Evolutionary conservation across 2,888 invertebrate genomes (phyloP).

Genomic region (Scaptomyza tumidula): DNA sequence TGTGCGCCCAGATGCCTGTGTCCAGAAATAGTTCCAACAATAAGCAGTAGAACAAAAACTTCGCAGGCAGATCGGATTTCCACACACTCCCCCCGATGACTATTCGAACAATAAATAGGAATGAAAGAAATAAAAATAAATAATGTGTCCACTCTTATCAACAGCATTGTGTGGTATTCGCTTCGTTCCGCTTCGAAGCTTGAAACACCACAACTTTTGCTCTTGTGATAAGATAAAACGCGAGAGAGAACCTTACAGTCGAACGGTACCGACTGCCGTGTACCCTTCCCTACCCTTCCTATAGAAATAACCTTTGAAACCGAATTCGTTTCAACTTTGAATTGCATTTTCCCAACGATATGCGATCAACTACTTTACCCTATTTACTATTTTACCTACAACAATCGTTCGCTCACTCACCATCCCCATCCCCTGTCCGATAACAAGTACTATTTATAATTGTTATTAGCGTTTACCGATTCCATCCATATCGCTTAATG

Average conservation of each 20-base stretch:
- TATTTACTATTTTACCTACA: no score
- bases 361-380: no score
- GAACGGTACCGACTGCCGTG: neutral
- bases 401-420: no score
- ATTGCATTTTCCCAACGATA: no score
- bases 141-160: neutral
- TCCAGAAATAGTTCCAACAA: slow-evolving; percentile 32
- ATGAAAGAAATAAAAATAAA: neutral
- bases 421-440: no score
- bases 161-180: neutral
- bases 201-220: neutral
- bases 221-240: slow-evolving; percentile 3
- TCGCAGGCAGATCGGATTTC: slow-evolving; percentile 68
- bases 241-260: neutral
- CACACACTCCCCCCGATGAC: slow-evolving; percentile 12
- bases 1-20: neutral
- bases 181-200: neutral
- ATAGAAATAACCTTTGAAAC: no score
- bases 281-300: no score
- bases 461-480: neutral
- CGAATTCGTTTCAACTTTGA: no score
- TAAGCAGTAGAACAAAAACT: slow-evolving; percentile 37
- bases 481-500: neutral
- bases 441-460: no score
- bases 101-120: slow-evolving; percentile 35